A percentile compares a stretch with the other conserved stretches of the same genome.
phyloP scores from a whole-genome alignment of 2,888 invertebrate genomes.

The Acronicta aceris region DNA sequence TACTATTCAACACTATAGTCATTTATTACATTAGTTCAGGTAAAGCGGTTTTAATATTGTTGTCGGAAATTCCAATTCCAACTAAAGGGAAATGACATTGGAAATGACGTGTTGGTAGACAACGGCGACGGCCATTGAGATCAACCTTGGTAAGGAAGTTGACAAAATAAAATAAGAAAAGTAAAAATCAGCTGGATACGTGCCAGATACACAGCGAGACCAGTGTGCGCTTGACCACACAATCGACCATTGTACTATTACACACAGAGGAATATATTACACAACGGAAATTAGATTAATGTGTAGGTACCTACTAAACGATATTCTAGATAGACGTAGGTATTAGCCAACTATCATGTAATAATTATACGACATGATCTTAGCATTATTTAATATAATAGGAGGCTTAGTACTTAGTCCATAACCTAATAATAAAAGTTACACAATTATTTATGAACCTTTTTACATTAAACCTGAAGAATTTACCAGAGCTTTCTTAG shows the following conservation, averaged over 20 bases:
- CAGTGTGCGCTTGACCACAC: slow-evolving; percentile 44
- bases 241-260: slow-evolving; percentile 23
- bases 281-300: slow-evolving; percentile 14
- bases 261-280: slow-evolving; percentile 26
- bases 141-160: slow-evolving; percentile 79
- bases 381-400: too few relatives aligned
- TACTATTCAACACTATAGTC: too few relatives aligned
- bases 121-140: slow-evolving; percentile 67
- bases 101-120: slow-evolving; percentile 54
- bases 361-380: too few relatives aligned
- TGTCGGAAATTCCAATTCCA: slow-evolving; percentile 41
- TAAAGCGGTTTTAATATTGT: background rate
- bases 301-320: background rate
- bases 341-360: too few relatives aligned
- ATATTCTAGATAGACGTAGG: background rate
- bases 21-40: too few relatives aligned
- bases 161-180: slow-evolving; percentile 78
- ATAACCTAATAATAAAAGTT: too few relatives aligned
- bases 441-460: too few relatives aligned
- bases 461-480: background rate
- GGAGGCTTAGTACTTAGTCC: too few relatives aligned
- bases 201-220: slow-evolving; percentile 66
- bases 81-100: slow-evolving; percentile 73
- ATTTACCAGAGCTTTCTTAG: background rate
- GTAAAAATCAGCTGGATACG: slow-evolving; percentile 74